A percentile compares a stretch with the other conserved stretches of the same genome.
phyloP scores from a whole-genome alignment of 2,797 vertebrate genomes.

The Carapus acus region DNA sequence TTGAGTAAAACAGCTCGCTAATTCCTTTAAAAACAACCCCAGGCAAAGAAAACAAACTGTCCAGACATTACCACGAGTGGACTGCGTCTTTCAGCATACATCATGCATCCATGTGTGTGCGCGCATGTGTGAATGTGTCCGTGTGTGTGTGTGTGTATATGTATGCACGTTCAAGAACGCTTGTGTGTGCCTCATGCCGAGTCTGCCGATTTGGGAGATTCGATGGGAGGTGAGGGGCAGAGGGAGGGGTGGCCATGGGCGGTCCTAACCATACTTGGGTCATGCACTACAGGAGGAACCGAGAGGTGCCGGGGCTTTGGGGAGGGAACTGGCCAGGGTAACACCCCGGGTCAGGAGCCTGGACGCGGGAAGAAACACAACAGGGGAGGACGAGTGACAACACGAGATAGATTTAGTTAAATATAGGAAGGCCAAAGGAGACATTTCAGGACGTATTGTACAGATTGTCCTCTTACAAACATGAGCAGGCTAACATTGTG shows the following conservation, averaged over 20 bases:
- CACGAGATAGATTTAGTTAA: slow-evolving; percentile 2
- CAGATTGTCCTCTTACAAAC: slow-evolving; percentile 85
- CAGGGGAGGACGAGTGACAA: slow-evolving; percentile 7
- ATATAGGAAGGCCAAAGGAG: slow-evolving; percentile 11
- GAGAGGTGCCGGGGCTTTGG: slow-evolving; percentile 13
- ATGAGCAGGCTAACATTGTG: slow-evolving; percentile 68
- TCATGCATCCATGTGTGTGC: slow-evolving; percentile 64
- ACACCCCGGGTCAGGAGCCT: slow-evolving; percentile 35
- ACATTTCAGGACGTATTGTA: slow-evolving; percentile 67
- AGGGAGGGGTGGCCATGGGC: slow-evolving; percentile 32
- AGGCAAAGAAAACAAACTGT: slow-evolving; percentile 40
- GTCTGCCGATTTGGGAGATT: slow-evolving; percentile 54
- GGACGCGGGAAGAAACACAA: slow-evolving; percentile 38
- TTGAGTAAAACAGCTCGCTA: slow-evolving; percentile 55
- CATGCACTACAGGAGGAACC: slow-evolving; percentile 77
- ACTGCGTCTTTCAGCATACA: slow-evolving; percentile 74
- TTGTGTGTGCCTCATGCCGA: slow-evolving; percentile 68
- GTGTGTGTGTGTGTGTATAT: slow-evolving; percentile 19
- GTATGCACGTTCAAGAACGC: slow-evolving; percentile 46
- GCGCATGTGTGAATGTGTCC: slow-evolving; percentile 3
- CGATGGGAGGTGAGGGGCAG: slow-evolving; percentile 13
- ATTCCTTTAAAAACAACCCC: slow-evolving; percentile 67
- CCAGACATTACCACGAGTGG: slow-evolving; percentile 40
- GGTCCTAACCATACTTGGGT: slow-evolving; percentile 91
- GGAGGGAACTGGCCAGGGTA: slow-evolving; percentile 11